Evolutionary conservation across 1,140 invertebrate genomes (phyloP).

Genomic region (Gerris buenoi): DNA sequence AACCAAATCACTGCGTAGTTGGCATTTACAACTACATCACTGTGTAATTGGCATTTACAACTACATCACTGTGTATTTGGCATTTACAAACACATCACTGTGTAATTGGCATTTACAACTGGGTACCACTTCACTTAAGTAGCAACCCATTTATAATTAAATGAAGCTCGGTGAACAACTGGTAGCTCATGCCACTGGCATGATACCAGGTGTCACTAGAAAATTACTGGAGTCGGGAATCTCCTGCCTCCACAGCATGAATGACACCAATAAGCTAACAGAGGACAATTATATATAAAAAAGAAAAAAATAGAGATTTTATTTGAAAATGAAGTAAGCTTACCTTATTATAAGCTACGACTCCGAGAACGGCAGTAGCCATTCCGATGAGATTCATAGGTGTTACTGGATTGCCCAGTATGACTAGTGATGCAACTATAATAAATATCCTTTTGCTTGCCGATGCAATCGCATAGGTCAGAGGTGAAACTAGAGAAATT

Average conservation of each 20-base stretch:
- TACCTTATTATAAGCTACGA: constrained; percentile 74
- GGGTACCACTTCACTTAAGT: too few species aligned
- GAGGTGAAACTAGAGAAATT: constrained; percentile 70
- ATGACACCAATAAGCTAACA: constrained; percentile 7
- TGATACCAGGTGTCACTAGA: too few species aligned
- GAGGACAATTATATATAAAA: constrained; percentile 3
- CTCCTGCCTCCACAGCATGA: neutral
- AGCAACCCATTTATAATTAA: too few species aligned
- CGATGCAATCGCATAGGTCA: constrained; percentile 90
- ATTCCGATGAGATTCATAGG: constrained; percentile 77
- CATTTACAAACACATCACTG: too few species aligned
- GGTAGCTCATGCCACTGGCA: too few species aligned
- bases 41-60: too few species aligned
- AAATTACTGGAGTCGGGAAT: neutral
- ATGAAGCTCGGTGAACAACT: too few species aligned
- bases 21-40: too few species aligned
- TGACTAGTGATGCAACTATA: constrained; percentile 72
- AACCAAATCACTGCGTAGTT: too few species aligned
- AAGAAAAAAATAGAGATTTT: constrained; percentile 4
- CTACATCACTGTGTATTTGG: too few species aligned
- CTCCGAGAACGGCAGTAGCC: constrained; percentile 76
- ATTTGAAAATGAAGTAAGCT: constrained; percentile 11
- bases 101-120: too few species aligned
- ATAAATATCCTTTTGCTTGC: constrained; percentile 91
- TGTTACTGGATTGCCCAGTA: constrained; percentile 85